These are phyloP conservation scores for Astropecten irregularis DNA, from an alignment of 53 echinoderm and acorn worm genomes.

Conservation along the genomic window DNA sequence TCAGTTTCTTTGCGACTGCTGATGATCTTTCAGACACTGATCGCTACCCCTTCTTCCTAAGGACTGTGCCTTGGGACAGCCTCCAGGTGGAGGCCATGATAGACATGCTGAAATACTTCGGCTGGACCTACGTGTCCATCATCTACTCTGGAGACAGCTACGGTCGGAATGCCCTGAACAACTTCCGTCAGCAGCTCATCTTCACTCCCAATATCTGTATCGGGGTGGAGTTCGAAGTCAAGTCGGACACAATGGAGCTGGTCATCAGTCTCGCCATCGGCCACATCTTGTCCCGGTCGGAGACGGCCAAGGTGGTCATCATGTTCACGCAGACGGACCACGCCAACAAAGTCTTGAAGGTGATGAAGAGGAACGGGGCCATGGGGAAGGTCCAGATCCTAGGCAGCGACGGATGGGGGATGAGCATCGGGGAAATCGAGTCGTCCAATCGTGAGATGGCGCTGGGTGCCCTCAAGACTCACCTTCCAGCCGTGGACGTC, in stretches of 20 bases:
- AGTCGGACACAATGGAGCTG: not conserved
- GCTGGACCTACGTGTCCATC: constrained; percentile 59
- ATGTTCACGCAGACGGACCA: constrained; percentile 62
- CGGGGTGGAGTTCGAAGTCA: constrained; percentile 42
- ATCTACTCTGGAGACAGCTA: constrained; percentile 69
- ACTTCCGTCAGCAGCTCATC: constrained; percentile 36
- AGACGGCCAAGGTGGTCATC: constrained; percentile 66
- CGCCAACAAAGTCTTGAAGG: constrained; percentile 63
- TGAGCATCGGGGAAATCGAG: constrained; percentile 76
- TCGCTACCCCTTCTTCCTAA: constrained; percentile 62
- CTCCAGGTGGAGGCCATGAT: constrained; percentile 67
- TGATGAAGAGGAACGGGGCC: constrained; percentile 32
- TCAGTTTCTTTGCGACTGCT: constrained; percentile 65
- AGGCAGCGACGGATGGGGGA: constrained; percentile 87
- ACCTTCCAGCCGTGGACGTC: constrained; percentile 59
- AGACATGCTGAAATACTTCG: constrained; percentile 41
- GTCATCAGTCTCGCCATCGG: not conserved
- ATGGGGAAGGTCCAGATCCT: constrained; percentile 68
- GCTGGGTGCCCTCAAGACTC: constrained; percentile 70
- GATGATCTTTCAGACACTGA: constrained; percentile 44
- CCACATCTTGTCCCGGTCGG: not conserved
- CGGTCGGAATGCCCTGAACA: constrained; percentile 55
- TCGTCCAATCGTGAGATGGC: constrained; percentile 42
- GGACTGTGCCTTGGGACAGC: constrained; percentile 54
- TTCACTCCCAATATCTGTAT: constrained; percentile 15